Conservation (phyloP, 2,113 vertebrate species). For the Otolemur garnettii region DNA sequence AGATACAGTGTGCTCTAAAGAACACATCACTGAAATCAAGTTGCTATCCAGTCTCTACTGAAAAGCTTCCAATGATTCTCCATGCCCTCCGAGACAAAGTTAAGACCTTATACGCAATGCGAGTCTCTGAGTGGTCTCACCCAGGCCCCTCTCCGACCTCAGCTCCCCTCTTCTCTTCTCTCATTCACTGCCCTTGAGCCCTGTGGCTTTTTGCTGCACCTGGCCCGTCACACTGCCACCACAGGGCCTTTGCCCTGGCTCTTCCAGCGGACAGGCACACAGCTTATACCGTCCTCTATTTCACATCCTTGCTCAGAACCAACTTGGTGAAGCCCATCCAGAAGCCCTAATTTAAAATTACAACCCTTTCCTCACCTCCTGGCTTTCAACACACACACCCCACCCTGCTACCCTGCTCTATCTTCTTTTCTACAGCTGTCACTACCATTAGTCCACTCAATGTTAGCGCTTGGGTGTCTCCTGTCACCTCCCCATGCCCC, state of each 20-base stretch:
- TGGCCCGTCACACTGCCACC: too few species aligned
- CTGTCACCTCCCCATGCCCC: too few species aligned
- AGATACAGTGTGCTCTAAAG: neutral
- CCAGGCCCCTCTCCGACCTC: fast-evolving
- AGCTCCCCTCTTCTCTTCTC: neutral
- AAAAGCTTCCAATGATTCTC: neutral
- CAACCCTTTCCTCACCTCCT: neutral
- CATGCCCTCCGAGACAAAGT: neutral
- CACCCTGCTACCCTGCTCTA: neutral
- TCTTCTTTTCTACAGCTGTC: neutral
- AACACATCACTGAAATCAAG: neutral
- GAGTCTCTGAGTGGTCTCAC: neutral
- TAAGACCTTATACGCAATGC: neutral
- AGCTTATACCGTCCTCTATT: neutral
- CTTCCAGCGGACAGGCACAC: neutral
- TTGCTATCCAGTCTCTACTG: neutral
- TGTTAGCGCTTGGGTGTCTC: neutral
- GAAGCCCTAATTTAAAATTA: neutral
- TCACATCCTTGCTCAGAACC: neutral
- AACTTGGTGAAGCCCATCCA: neutral
- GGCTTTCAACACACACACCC: neutral
- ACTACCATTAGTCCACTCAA: neutral
- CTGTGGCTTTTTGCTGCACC: neutral
- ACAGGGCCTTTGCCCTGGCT: neutral
- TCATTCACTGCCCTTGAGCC: neutral